A percentile compares a stretch with the other conserved stretches of the same genome.
These are phyloP conservation scores for Seira musarum DNA, from an alignment of 2,888 invertebrate genomes.

Conservation along the genomic window DNA sequence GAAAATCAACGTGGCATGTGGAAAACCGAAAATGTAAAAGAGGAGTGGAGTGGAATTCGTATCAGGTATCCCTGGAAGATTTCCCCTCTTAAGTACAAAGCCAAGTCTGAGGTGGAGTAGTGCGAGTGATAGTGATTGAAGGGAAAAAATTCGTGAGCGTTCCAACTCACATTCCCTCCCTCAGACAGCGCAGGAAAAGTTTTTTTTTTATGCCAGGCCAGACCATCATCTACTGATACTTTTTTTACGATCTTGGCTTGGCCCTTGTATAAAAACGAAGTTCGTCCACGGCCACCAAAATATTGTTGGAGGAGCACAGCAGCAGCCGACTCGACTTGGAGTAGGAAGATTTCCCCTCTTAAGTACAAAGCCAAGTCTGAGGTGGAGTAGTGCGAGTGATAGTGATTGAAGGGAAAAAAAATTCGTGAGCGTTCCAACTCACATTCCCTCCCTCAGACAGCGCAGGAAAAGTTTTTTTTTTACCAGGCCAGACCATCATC, in stretches of 20 bases:
- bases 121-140: not conserved
- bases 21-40: not conserved
- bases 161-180: not conserved
- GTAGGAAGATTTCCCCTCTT: not conserved
- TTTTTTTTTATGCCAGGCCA: slow-evolving; percentile 4
- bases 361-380: slow-evolving; percentile 2
- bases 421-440: not conserved
- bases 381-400: not conserved
- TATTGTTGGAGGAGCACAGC: slow-evolving; percentile 36
- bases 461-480: slow-evolving; percentile 31
- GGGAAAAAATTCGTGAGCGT: not conserved
- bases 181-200: slow-evolving; percentile 32
- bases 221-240: slow-evolving; percentile 30
- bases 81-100: not conserved
- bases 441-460: slow-evolving; percentile 12
- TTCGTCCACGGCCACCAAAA: slow-evolving; percentile 25
- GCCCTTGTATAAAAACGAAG: slow-evolving; percentile 13
- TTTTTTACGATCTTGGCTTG: slow-evolving; percentile 29
- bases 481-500: slow-evolving; percentile 29
- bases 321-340: not conserved
- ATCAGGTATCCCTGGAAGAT: not conserved
- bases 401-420: slow-evolving; percentile 6
- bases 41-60: not conserved
- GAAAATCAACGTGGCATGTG: not conserved
- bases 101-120: not conserved